A percentile compares a stretch with the other conserved stretches of the same genome.
These are phyloP conservation scores for Tachysurus vachellii DNA, from an alignment of 2,113 vertebrate genomes.

Conservation along the genomic window DNA sequence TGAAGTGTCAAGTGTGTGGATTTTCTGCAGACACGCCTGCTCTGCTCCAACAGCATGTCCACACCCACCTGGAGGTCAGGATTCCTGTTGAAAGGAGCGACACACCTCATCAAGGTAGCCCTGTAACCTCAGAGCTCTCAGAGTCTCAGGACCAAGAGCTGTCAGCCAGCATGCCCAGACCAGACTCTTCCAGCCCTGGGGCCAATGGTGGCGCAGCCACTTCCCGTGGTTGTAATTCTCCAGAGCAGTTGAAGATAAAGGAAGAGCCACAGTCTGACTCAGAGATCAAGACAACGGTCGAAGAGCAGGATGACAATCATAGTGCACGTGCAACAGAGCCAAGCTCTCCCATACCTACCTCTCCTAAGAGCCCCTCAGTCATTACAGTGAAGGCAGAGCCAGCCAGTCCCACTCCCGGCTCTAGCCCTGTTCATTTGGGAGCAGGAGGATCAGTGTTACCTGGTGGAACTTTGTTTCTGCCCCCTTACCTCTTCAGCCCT, in stretches of 20 bases:
- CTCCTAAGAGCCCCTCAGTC: slow-evolving; percentile 74
- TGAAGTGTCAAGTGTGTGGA: slow-evolving; percentile 81
- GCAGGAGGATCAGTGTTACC: slow-evolving; percentile 68
- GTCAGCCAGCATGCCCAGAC: slow-evolving; percentile 58
- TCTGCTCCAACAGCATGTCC: slow-evolving; percentile 81
- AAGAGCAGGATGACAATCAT: slow-evolving; percentile 29
- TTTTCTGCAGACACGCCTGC: slow-evolving; percentile 80
- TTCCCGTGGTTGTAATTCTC: slow-evolving; percentile 64
- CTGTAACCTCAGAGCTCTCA: slow-evolving; percentile 55
- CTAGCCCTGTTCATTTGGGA: slow-evolving; percentile 84
- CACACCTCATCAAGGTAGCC: slow-evolving; percentile 59
- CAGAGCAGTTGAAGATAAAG: slow-evolving; percentile 73
- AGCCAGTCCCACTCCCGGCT: slow-evolving; percentile 86
- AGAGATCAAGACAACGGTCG: slow-evolving; percentile 62
- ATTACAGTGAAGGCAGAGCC: slow-evolving; percentile 83
- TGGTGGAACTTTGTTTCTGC: slow-evolving; percentile 81
- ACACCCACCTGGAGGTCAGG: slow-evolving; percentile 74
- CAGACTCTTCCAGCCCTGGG: slow-evolving; percentile 71
- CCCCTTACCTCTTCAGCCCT: slow-evolving; percentile 84
- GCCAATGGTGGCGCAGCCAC: slow-evolving; percentile 73
- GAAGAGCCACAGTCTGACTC: slow-evolving; percentile 77
- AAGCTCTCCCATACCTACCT: slow-evolving; percentile 65
- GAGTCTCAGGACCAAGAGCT: slow-evolving; percentile 63
- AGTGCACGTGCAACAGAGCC: slow-evolving; percentile 52
- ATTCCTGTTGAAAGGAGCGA: slow-evolving; percentile 69